Conservation (phyloP, 2,113 vertebrate genomes). For the Oreochromis tanganicae region DNA sequence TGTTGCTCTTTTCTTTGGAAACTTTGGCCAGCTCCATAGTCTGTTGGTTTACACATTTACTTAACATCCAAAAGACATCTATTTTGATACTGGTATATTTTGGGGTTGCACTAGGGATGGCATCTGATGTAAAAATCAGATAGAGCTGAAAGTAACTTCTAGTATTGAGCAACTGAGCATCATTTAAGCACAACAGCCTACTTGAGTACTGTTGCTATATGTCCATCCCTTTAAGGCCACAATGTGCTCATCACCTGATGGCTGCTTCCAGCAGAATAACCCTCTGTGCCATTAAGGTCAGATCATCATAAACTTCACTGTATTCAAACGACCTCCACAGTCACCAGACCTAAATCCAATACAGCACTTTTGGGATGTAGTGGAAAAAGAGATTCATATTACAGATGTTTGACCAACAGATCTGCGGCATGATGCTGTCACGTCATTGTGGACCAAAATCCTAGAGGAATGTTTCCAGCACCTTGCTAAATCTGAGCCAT, state of each 20-base stretch:
- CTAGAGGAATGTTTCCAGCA: background rate
- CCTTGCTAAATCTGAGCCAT: fast-evolving
- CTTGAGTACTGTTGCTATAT: background rate
- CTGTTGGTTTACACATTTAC: background rate
- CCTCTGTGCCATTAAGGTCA: background rate
- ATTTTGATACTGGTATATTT: background rate
- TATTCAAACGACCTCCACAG: background rate
- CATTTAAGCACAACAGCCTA: background rate
- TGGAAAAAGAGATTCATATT: background rate
- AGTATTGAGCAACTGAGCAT: background rate
- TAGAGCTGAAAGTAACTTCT: background rate
- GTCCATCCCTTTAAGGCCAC: background rate
- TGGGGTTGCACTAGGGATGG: background rate
- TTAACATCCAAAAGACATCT: background rate
- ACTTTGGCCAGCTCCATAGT: background rate
- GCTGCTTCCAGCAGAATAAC: background rate
- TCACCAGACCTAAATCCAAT: background rate
- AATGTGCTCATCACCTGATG: background rate
- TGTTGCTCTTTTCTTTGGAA: background rate
- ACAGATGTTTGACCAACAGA: background rate
- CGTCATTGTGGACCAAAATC: background rate
- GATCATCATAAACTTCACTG: background rate
- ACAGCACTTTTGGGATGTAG: background rate
- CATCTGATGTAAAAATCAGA: background rate
- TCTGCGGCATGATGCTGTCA: background rate